A percentile compares a stretch with the other conserved stretches of the same genome.
These are phyloP conservation scores for Paedocypris micromegethes DNA, from an alignment of 2,797 vertebrate genomes.

Conservation along the genomic window DNA sequence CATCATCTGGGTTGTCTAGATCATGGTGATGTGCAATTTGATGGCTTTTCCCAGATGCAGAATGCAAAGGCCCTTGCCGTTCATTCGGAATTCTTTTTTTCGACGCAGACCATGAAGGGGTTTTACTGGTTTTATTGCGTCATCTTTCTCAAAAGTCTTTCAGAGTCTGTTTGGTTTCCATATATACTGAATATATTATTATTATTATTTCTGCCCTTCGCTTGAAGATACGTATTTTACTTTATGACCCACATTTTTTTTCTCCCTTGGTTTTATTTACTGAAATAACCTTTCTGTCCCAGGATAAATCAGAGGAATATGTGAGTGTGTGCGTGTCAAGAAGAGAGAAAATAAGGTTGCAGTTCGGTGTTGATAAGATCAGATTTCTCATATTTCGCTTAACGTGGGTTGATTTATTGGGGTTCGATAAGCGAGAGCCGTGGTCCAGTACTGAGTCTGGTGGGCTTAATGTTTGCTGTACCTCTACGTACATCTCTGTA, in stretches of 20 bases:
- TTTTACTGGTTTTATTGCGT: slow-evolving; percentile 65
- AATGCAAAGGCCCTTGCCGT: slow-evolving; percentile 62
- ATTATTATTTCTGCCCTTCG: slow-evolving; percentile 68
- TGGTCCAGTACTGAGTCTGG: slow-evolving; percentile 72
- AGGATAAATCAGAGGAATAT: slow-evolving; percentile 84
- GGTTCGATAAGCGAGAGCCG: slow-evolving; percentile 85
- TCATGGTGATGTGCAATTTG: slow-evolving; percentile 50
- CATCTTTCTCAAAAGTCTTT: slow-evolving; percentile 63
- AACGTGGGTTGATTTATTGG: slow-evolving; percentile 93
- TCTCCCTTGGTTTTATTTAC: slow-evolving; percentile 57
- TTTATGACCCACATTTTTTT: slow-evolving; percentile 54
- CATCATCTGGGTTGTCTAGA: slow-evolving; percentile 34
- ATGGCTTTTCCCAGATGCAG: slow-evolving; percentile 65
- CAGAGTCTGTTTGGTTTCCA: slow-evolving; percentile 82
- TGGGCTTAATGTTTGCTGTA: too few relatives aligned
- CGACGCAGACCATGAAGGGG: slow-evolving; percentile 28
- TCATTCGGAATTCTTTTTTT: slow-evolving; percentile 49
- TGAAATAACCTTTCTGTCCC: slow-evolving; percentile 70
- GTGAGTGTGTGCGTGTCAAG: slow-evolving; percentile 58
- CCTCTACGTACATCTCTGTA: too few relatives aligned
- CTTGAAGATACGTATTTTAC: slow-evolving; percentile 61
- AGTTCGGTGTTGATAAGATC: slow-evolving; percentile 83
- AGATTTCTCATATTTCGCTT: slow-evolving; percentile 84
- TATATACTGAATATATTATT: slow-evolving; percentile 81
- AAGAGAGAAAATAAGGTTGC: slow-evolving; percentile 66